These are phyloP conservation scores for Onychostoma macrolepis DNA, from an alignment of 2,113 vertebrate species.

Conservation along the genomic window DNA sequence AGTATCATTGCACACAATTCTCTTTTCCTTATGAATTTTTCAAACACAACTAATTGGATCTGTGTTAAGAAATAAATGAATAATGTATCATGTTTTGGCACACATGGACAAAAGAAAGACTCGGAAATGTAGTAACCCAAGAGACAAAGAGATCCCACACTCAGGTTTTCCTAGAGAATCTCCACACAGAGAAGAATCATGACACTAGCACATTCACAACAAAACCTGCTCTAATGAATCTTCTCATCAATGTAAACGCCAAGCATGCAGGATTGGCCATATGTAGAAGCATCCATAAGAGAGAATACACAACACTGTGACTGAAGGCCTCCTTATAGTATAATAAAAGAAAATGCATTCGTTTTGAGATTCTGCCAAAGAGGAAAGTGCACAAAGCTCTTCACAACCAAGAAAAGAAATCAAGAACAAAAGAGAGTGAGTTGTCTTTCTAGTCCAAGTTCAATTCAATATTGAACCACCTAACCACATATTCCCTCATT, in stretches of 20 bases:
- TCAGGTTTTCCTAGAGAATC: background rate
- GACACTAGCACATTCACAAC: background rate
- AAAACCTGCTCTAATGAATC: background rate
- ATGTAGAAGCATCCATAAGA: background rate
- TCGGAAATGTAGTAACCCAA: background rate
- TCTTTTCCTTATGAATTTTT: conserved; percentile 18
- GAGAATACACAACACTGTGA: background rate
- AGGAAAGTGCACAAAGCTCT: background rate
- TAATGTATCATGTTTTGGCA: conserved; percentile 23
- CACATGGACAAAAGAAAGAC: background rate
- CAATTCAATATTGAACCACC: conserved; percentile 15
- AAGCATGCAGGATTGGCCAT: background rate
- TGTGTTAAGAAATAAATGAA: conserved; percentile 37
- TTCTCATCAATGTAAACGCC: background rate
- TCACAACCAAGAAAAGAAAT: background rate
- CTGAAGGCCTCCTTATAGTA: background rate
- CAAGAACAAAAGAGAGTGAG: background rate
- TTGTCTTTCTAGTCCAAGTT: background rate
- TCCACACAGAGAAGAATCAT: background rate
- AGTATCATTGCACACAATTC: background rate
- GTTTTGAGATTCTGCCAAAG: conserved; percentile 2
- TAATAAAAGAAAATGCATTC: background rate
- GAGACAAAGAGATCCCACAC: background rate
- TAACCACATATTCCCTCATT: conserved; percentile 22
- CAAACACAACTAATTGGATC: conserved; percentile 23